phyloP scores from a whole-genome alignment of 2,113 vertebrate species.

The Malurus cyaneus region DNA sequence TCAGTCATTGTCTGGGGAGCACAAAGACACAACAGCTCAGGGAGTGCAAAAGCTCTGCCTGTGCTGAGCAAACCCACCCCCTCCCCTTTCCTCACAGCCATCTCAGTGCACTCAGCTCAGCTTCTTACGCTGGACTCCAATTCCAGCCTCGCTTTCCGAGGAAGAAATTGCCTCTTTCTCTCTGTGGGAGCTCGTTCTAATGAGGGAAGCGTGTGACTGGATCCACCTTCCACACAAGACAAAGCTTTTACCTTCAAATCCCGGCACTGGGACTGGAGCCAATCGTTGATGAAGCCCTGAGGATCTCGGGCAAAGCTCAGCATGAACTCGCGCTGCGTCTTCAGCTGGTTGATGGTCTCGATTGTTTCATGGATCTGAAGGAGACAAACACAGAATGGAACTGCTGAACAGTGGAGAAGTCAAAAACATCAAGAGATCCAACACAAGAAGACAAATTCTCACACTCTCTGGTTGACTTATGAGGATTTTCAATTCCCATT shows the following conservation, averaged over 20 bases:
- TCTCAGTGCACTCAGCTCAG: neutral
- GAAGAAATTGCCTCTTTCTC: slow-evolving; percentile 9
- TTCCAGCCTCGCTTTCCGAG: neutral
- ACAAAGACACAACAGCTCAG: neutral
- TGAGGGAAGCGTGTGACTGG: neutral
- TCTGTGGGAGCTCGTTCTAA: neutral
- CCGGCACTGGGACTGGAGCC: slow-evolving; percentile 98
- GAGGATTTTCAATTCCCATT: neutral
- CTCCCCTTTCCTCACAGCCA: neutral
- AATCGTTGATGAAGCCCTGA: slow-evolving; percentile 99
- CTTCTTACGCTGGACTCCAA: neutral
- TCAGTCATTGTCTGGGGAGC: slow-evolving; percentile 93
- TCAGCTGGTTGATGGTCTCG: slow-evolving; percentile 99
- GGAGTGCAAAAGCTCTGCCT: neutral
- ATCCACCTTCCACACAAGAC: neutral
- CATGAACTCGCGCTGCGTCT: slow-evolving; percentile 99
- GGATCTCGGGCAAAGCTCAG: slow-evolving; percentile 97
- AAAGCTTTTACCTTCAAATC: slow-evolving; percentile 88
- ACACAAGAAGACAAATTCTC: neutral
- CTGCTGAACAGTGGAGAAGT: neutral
- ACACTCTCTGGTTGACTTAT: neutral
- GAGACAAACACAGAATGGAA: neutral
- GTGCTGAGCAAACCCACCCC: neutral
- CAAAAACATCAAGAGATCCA: neutral
- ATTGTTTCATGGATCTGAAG: slow-evolving; percentile 97